Base-by-base conservation (phyloP, 2,113 vertebrate genomes). In the Phyllostomus hastatus region DNA sequence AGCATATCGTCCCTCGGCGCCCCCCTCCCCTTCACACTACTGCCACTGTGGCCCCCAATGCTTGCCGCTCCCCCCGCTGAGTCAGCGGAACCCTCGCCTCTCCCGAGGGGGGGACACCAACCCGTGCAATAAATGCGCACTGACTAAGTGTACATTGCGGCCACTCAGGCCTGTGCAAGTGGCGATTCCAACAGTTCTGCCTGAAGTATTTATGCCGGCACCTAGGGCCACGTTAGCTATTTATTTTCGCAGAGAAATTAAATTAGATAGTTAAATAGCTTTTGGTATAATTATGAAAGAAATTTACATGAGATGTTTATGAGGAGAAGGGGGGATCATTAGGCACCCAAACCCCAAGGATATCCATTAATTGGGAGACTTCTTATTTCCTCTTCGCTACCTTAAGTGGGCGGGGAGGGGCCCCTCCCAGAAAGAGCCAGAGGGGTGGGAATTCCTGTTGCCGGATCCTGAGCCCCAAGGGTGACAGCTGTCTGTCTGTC, bases 241-340 rank as follows among this genome's bases (percentile, higher is more conserved):
- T 98, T 98, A 98, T 98, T 98, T 97, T 97, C 72, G 48, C 96
- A 97, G 96, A 98, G 98, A 98, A 98, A 98, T 98, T 98, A 98
- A 98, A 98, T 98, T 98, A 98, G 98, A 98, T 98, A 95, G 98
- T 98, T 98, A 97, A 97, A 98, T 98, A 93, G 97, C 97, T 98
- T 97, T 97, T 96, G 12, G 89, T 95, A 98, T 98, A 96, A 97
- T 98, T 97, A 97, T 78, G 94, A 97, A 97, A 88, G 97, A 97
- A 96, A 98, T 98, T 97, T 98, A 97, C 96, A 93, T 20, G 59
- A 80, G 84, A 43, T 96, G 66, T 91, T 97, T 96, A 95, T 94
- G 84, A 96, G 79, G 48, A 89, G 91, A 73, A 90, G 59, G 64
- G 79, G 79, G 89, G 88, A 66, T 89, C 94, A 94, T 94, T 96